Conservation (phyloP, 2,888 invertebrate species). For the Electrophaes corylata region DNA sequence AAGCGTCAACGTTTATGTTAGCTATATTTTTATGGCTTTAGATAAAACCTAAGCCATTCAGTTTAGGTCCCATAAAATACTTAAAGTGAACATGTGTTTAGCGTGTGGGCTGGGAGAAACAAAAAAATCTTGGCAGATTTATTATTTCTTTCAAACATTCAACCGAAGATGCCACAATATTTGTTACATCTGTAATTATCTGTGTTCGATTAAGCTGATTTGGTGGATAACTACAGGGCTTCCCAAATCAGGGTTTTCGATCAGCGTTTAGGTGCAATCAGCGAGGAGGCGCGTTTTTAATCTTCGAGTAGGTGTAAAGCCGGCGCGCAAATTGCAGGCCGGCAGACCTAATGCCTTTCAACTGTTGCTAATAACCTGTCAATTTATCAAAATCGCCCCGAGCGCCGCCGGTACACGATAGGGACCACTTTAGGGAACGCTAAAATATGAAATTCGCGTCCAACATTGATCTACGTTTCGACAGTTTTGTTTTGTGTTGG, state of each 20-base stretch:
- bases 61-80: slow-evolving; percentile 13
- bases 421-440: slow-evolving; percentile 57
- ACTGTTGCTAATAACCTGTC: slow-evolving; percentile 84
- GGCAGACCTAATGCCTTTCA: slow-evolving; percentile 82
- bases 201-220: slow-evolving; percentile 36
- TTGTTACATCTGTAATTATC: slow-evolving; percentile 30
- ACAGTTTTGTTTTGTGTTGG: slow-evolving; percentile 33
- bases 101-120: slow-evolving; percentile 9
- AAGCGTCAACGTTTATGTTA: slow-evolving; percentile 27
- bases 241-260: slow-evolving; percentile 42
- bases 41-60: slow-evolving; percentile 13
- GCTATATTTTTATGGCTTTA: slow-evolving; percentile 18
- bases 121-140: slow-evolving; percentile 16
- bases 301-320: slow-evolving; percentile 75
- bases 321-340: slow-evolving; percentile 81
- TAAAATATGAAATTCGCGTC: slow-evolving; percentile 46
- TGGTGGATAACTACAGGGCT: slow-evolving; percentile 33
- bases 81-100: slow-evolving; percentile 12
- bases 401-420: slow-evolving; percentile 60
- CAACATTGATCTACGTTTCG: slow-evolving; percentile 42
- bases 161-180: slow-evolving; percentile 22
- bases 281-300: slow-evolving; percentile 69
- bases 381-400: slow-evolving; percentile 79
- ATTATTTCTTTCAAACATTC: slow-evolving; percentile 8
- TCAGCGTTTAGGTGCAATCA: slow-evolving; percentile 66